These are phyloP conservation scores for Microdon myrmicae DNA, from an alignment of 2,888 invertebrate genomes.

Conservation along the genomic window DNA sequence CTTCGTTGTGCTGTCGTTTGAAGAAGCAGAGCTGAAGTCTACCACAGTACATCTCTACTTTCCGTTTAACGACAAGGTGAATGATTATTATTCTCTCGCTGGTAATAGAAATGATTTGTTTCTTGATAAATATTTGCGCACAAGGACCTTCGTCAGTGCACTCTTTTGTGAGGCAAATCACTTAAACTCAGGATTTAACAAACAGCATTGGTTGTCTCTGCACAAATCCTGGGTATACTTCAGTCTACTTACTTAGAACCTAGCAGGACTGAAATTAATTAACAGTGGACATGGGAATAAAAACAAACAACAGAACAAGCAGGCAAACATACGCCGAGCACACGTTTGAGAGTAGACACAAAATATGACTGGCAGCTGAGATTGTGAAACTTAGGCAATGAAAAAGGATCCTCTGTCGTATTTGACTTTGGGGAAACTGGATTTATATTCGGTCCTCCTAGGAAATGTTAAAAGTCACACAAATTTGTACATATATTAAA, in stretches of 20 bases:
- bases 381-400: conserved; percentile 43
- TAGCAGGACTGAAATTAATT: conserved; percentile 50
- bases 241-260: conserved; percentile 37
- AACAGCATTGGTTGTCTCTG: too few relatives aligned
- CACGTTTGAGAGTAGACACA: background rate
- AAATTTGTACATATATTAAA: conserved; percentile 40
- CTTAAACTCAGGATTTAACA: too few relatives aligned
- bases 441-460: conserved; percentile 18
- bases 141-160: conserved; percentile 21
- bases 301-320: conserved; percentile 32
- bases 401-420: conserved; percentile 9
- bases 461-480: conserved; percentile 45
- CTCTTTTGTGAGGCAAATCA: conserved; percentile 35
- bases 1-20: conserved; percentile 36
- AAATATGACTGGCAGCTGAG: conserved; percentile 46
- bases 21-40: too few relatives aligned
- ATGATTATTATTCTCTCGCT: conserved; percentile 25
- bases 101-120: conserved; percentile 46
- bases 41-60: too few relatives aligned
- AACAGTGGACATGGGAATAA: conserved; percentile 39
- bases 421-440: conserved; percentile 1
- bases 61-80: conserved; percentile 14
- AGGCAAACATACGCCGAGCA: background rate
- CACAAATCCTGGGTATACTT: too few relatives aligned
- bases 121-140: conserved; percentile 42